phyloP scores from a whole-genome alignment of 2,113 vertebrate species.

The Carassius gibelio region DNA sequence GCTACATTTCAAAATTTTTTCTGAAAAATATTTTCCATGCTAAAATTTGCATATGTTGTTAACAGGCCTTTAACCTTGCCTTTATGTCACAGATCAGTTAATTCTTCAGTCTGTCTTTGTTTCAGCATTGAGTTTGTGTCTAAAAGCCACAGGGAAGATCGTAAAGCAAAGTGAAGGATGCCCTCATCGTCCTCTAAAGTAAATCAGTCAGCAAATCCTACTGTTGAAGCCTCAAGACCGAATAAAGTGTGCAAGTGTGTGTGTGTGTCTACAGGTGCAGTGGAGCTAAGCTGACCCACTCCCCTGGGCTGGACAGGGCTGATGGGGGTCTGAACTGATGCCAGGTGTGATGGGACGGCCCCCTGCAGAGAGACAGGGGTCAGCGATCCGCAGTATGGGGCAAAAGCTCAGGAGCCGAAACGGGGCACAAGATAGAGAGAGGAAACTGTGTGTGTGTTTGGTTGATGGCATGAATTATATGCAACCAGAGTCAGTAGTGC shows the following conservation, averaged over 20 bases:
- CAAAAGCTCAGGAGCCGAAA: constrained; percentile 36
- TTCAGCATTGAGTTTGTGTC: constrained; percentile 18
- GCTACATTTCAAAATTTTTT: not conserved
- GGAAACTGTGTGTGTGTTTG: constrained; percentile 59
- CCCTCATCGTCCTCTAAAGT: constrained; percentile 55
- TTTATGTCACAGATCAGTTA: not conserved
- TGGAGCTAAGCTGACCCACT: constrained; percentile 39
- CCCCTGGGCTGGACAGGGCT: not conserved
- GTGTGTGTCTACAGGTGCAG: constrained; percentile 44
- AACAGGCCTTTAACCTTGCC: constrained; percentile 26
- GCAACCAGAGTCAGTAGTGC: constrained; percentile 43
- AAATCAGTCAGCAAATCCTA: constrained; percentile 57
- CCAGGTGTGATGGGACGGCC: constrained; percentile 45
- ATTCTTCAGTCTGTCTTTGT: not conserved
- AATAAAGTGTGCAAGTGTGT: constrained; percentile 17
- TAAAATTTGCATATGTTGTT: not conserved
- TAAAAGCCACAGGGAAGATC: constrained; percentile 43
- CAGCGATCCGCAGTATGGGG: constrained; percentile 47
- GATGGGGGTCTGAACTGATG: constrained; percentile 30
- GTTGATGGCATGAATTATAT: constrained; percentile 46
- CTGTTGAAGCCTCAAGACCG: constrained; percentile 36
- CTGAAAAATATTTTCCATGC: not conserved
- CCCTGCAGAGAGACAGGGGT: constrained; percentile 44
- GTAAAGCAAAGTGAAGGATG: constrained; percentile 42
- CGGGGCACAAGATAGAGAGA: constrained; percentile 18